Percentiles rank a stretch among this genome's conserved stretches.
Evolutionary conservation across 2,797 vertebrate species (phyloP).

Genomic region (Myripristis jacobus): DNA sequence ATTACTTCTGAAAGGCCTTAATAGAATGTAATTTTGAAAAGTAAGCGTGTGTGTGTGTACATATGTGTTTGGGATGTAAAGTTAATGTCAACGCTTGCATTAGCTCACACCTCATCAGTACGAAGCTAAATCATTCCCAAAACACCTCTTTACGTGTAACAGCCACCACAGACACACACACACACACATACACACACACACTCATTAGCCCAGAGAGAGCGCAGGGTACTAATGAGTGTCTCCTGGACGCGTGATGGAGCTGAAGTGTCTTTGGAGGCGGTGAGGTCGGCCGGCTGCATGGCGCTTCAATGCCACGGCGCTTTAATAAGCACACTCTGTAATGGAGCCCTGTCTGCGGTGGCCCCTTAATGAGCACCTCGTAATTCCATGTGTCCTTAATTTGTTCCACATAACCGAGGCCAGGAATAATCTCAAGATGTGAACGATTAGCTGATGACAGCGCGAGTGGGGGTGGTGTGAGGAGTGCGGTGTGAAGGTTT

Average conservation of each 20-base stretch:
- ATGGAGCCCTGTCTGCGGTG: slow-evolving; percentile 52
- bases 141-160: slow-evolving; percentile 14
- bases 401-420: slow-evolving; percentile 65
- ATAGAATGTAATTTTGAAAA: too few relatives aligned
- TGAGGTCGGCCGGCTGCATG: slow-evolving; percentile 64
- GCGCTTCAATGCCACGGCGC: slow-evolving; percentile 51
- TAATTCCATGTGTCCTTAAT: slow-evolving; percentile 64
- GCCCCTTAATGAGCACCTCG: slow-evolving; percentile 65
- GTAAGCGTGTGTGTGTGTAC: too few relatives aligned
- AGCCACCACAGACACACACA: background rate
- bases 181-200: slow-evolving; percentile 1
- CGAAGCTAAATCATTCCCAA: slow-evolving; percentile 15
- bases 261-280: slow-evolving; percentile 54
- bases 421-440: slow-evolving; percentile 60
- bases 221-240: slow-evolving; percentile 54
- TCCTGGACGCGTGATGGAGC: slow-evolving; percentile 57
- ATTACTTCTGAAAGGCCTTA: too few relatives aligned
- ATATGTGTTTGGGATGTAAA: background rate
- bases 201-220: slow-evolving; percentile 49
- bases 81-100: background rate
- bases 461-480: too few relatives aligned
- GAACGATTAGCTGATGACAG: slow-evolving; percentile 47
- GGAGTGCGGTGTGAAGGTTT: too few relatives aligned
- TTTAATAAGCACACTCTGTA: slow-evolving; percentile 72
- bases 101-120: background rate